These are phyloP conservation scores for Melanotus villosus DNA, from an alignment of 2,888 invertebrate species.

Conservation along the genomic window DNA sequence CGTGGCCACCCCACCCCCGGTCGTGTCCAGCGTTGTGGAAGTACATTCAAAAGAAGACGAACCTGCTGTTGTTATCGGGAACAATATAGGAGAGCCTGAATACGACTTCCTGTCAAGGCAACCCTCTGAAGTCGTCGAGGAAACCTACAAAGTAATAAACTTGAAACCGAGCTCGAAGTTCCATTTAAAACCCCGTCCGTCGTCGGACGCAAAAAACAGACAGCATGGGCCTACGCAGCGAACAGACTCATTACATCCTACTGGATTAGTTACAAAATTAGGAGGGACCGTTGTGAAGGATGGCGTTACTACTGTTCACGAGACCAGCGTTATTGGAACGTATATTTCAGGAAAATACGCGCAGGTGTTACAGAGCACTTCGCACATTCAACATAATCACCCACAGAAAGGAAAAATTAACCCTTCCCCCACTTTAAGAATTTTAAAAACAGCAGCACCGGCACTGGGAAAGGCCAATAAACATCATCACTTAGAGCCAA, in stretches of 20 bases:
- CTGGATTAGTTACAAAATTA: slow-evolving; percentile 86
- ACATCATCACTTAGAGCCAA: slow-evolving; percentile 76
- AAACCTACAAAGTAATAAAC: slow-evolving; percentile 88
- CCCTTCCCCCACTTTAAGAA: slow-evolving; percentile 77
- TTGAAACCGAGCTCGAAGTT: slow-evolving; percentile 79
- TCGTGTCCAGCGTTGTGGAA: slow-evolving; percentile 74
- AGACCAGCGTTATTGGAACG: slow-evolving; percentile 91
- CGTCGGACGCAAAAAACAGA: slow-evolving; percentile 62
- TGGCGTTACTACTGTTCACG: slow-evolving; percentile 87
- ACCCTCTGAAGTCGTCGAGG: slow-evolving; percentile 87
- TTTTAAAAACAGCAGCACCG: slow-evolving; percentile 84
- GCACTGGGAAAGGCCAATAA: slow-evolving; percentile 68
- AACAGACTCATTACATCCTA: slow-evolving; percentile 78
- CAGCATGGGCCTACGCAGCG: slow-evolving; percentile 68
- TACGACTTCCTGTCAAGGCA: slow-evolving; percentile 89
- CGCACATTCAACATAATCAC: slow-evolving; percentile 73
- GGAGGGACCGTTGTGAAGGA: slow-evolving; percentile 88
- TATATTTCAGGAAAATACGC: slow-evolving; percentile 91
- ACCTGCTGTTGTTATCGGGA: slow-evolving; percentile 75
- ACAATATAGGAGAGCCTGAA: slow-evolving; percentile 85
- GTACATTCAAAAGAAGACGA: slow-evolving; percentile 71
- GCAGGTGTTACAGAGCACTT: slow-evolving; percentile 87
- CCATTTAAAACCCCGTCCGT: slow-evolving; percentile 69
- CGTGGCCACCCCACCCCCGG: slow-evolving; percentile 58
- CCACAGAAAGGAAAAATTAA: slow-evolving; percentile 75